These are phyloP conservation scores for Myiopsitta monachus DNA, from an alignment of 2,113 vertebrate species.

Conservation along the genomic window DNA sequence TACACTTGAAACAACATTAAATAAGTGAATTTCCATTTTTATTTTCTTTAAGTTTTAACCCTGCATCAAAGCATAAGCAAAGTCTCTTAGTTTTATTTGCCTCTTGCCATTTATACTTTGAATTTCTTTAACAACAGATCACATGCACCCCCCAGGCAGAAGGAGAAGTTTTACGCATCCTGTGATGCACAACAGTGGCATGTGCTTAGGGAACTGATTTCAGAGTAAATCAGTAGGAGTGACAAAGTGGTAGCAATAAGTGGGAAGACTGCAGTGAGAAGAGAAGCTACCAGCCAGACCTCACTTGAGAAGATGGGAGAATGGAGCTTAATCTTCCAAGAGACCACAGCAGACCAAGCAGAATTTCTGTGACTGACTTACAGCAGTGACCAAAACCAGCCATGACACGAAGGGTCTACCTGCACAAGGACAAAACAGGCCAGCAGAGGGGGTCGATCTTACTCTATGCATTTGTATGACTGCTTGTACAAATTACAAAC, in stretches of 20 bases:
- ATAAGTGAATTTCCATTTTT: not conserved
- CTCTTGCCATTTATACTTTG: not conserved
- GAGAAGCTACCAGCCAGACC: not conserved
- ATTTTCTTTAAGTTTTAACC: not conserved
- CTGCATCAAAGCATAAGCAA: not conserved
- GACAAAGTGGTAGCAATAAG: not conserved
- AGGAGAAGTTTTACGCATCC: not conserved
- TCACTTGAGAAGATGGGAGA: not conserved
- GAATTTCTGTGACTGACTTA: not conserved
- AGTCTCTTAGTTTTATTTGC: not conserved
- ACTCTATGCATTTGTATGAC: not conserved
- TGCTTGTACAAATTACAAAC: not conserved
- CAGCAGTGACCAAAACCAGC: not conserved
- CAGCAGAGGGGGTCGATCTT: not conserved
- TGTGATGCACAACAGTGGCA: not conserved
- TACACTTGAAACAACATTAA: not conserved
- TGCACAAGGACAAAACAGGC: not conserved
- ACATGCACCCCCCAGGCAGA: accelerated
- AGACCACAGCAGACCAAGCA: not conserved
- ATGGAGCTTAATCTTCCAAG: not conserved
- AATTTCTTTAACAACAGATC: not conserved
- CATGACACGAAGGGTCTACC: not conserved
- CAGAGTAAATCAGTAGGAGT: not conserved
- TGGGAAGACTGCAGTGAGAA: not conserved
- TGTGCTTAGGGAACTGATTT: not conserved